Percentiles rank a stretch among this genome's conserved stretches.
These are phyloP conservation scores for Diadophis punctatus DNA, from an alignment of 2,113 vertebrate species.

Conservation along the genomic window DNA sequence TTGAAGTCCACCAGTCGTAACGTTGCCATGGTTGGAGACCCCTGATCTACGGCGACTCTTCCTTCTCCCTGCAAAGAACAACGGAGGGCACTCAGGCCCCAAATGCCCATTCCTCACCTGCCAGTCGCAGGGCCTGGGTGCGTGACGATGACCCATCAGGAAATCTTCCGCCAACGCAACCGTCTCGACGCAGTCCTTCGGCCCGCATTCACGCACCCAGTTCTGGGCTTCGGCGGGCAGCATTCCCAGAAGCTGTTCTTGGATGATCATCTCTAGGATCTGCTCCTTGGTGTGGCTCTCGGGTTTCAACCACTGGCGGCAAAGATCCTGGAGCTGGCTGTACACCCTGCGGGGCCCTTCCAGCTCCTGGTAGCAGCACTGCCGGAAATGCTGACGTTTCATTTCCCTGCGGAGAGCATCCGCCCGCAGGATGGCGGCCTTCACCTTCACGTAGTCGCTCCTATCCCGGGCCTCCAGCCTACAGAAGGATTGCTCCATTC, in stretches of 20 bases:
- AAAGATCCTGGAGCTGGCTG: not conserved
- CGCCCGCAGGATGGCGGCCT: not conserved
- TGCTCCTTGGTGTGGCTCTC: conserved; percentile 2
- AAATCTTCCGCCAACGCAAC: not conserved
- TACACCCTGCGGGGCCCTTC: conserved; percentile 4
- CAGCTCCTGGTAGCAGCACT: conserved; percentile 1
- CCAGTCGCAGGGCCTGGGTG: not conserved
- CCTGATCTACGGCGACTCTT: not conserved
- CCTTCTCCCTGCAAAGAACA: not conserved
- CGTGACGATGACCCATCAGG: not conserved
- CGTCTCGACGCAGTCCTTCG: not conserved
- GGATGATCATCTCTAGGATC: conserved; percentile 12
- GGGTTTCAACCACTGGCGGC: conserved; percentile 16
- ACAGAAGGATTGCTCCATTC: conserved; percentile 4
- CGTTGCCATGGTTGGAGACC: not conserved
- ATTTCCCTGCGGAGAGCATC: not conserved
- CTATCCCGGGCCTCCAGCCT: not conserved
- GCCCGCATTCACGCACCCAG: not conserved
- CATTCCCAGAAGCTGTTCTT: conserved; percentile 13
- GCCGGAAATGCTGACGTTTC: conserved; percentile 11
- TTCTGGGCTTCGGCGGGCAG: not conserved
- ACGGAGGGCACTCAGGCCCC: not conserved
- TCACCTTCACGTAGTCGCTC: conserved; percentile 5
- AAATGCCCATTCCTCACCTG: not conserved
- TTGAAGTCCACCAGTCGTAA: not conserved